phyloP scores from a whole-genome alignment of 1,140 invertebrate species.

The Thaumatotibia leucotreta region DNA sequence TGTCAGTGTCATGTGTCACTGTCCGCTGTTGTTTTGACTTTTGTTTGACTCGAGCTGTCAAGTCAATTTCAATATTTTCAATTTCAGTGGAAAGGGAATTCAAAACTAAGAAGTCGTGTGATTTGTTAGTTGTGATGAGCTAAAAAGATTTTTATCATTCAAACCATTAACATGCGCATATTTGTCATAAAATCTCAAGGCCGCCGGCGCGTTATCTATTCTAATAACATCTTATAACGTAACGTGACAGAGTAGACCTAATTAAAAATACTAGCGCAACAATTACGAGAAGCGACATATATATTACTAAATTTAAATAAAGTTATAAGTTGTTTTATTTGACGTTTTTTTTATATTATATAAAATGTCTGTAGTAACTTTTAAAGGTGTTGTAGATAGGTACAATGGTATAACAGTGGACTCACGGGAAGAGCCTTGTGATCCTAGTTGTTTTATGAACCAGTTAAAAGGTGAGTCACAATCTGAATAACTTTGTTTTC shows the following conservation, averaged over 20 bases:
- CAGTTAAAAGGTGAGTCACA: slow-evolving; percentile 77
- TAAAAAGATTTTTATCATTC: not conserved
- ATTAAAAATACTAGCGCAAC: not conserved
- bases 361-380: slow-evolving; percentile 28
- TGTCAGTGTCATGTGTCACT: no score
- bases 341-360: not conserved
- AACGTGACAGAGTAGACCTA: not conserved
- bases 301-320: not conserved
- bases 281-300: not conserved
- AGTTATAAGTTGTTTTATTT: not conserved
- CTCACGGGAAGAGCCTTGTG: slow-evolving; percentile 78
- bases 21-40: no score
- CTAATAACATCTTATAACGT: not conserved
- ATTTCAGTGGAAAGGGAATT: no score
- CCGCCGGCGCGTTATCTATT: not conserved
- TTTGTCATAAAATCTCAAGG: not conserved
- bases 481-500: no score
- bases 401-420: slow-evolving; percentile 84
- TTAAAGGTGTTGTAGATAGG: slow-evolving; percentile 79
- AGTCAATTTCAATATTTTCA: no score
- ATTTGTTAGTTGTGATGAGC: not conserved
- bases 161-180: not conserved
- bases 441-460: slow-evolving; percentile 66
- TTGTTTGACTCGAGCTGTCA: no score
- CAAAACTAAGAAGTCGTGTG: no score